These are phyloP conservation scores for Eubasilissa splendida DNA, from an alignment of 2,888 invertebrate genomes.

Conservation along the genomic window DNA sequence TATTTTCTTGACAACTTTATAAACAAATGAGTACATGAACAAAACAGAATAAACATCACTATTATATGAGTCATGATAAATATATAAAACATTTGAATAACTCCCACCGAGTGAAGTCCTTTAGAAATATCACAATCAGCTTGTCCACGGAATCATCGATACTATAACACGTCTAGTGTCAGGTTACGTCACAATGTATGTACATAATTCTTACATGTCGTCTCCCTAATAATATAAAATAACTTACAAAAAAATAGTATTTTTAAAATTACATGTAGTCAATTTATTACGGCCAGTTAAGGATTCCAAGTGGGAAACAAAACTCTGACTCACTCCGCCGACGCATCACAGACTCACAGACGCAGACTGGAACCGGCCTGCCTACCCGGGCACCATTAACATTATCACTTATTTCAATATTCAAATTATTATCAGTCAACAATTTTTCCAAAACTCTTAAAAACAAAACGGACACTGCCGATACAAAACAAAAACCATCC, in stretches of 20 bases:
- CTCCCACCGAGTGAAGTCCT: constrained; percentile 55
- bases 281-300: constrained; percentile 48
- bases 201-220: constrained; percentile 69
- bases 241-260: constrained; percentile 59
- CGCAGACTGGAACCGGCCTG: constrained; percentile 16
- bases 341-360: neutral
- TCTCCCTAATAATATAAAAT: constrained; percentile 57
- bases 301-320: constrained; percentile 35
- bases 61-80: constrained; percentile 67
- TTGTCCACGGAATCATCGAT: constrained; percentile 56
- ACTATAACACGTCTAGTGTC: constrained; percentile 71
- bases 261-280: constrained; percentile 57
- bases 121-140: constrained; percentile 59
- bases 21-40: constrained; percentile 63
- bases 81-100: constrained; percentile 62
- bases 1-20: constrained; percentile 70
- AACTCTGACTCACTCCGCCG: neutral
- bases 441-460: constrained; percentile 37
- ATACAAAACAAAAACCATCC: constrained; percentile 26
- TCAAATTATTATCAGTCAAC: constrained; percentile 43
- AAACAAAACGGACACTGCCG: constrained; percentile 33
- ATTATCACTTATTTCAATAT: constrained; percentile 40
- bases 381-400: constrained; percentile 17
- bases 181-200: constrained; percentile 72
- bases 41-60: constrained; percentile 68